These are phyloP conservation scores for Oryctes rhinoceros DNA, from an alignment of 1,140 invertebrate species.

Conservation along the genomic window DNA sequence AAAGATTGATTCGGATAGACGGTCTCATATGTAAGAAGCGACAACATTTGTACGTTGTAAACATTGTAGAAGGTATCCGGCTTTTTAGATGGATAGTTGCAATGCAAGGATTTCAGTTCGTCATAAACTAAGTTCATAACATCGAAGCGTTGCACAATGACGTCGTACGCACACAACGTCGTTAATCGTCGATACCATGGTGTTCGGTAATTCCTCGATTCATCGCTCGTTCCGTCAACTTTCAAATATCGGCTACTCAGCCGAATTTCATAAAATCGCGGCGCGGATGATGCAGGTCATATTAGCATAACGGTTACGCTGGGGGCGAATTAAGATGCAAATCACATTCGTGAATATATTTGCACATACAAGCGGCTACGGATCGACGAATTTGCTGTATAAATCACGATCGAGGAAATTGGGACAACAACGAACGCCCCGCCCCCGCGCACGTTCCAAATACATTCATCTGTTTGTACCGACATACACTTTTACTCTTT, in stretches of 20 bases:
- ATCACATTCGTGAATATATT: slow-evolving; percentile 36
- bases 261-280: slow-evolving; percentile 8
- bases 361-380: slow-evolving; percentile 9
- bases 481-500: not conserved
- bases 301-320: slow-evolving; percentile 19
- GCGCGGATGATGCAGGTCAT: slow-evolving; percentile 8
- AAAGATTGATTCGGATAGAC: too few species aligned
- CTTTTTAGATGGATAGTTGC: too few species aligned
- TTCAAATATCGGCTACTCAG: not conserved
- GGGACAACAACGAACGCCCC: slow-evolving; percentile 16
- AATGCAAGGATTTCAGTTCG: too few species aligned
- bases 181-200: not conserved
- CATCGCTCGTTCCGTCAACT: slow-evolving; percentile 1
- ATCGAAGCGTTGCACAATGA: too few species aligned
- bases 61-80: too few species aligned
- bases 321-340: slow-evolving; percentile 8
- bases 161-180: too few species aligned
- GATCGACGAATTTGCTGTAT: slow-evolving; percentile 28
- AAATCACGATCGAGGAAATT: slow-evolving; percentile 20
- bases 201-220: not conserved
- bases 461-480: not conserved
- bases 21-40: too few species aligned
- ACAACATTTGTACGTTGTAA: too few species aligned
- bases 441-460: not conserved
- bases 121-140: too few species aligned